phyloP scores from a whole-genome alignment of 1,140 invertebrate genomes.

The Brachionus koreanus region DNA sequence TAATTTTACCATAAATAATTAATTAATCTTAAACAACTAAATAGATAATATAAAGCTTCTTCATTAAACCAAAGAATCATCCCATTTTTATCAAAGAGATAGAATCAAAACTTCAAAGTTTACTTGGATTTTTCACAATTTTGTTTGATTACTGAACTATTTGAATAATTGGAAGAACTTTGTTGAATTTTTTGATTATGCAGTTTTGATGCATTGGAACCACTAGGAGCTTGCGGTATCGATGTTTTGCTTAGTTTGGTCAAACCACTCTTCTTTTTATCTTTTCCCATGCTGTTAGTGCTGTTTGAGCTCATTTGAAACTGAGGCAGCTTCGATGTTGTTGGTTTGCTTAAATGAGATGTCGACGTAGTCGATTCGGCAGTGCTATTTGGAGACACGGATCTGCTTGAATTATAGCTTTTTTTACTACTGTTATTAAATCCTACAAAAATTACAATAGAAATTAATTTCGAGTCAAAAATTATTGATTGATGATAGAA shows the following conservation, averaged over 20 bases:
- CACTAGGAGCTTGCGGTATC: background rate
- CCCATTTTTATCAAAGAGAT: background rate
- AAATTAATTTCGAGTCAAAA: background rate
- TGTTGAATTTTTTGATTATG: background rate
- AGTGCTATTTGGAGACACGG: conserved; percentile 5
- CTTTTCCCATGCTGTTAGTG: background rate
- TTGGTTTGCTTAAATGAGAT: background rate
- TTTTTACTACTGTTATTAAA: conserved; percentile 25
- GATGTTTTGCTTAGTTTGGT: background rate
- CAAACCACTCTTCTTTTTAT: background rate
- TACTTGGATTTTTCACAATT: conserved; percentile 13
- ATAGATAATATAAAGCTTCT: background rate
- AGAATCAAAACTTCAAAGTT: background rate
- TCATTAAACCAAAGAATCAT: background rate
- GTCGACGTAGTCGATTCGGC: conserved; percentile 8
- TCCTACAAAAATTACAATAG: background rate
- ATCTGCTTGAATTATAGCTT: conserved; percentile 32
- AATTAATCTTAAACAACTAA: background rate
- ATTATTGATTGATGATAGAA: conserved; percentile 3
- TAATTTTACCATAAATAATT: background rate
- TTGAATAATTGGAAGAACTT: background rate
- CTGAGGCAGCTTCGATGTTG: background rate
- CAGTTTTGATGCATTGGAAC: background rate
- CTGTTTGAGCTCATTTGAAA: conserved; percentile 16
- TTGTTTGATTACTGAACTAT: background rate